A percentile compares a stretch with the other conserved stretches of the same genome.
Evolutionary conservation across 2,797 vertebrate species (phyloP).

Genomic region (Podarcis siculus): DNA sequence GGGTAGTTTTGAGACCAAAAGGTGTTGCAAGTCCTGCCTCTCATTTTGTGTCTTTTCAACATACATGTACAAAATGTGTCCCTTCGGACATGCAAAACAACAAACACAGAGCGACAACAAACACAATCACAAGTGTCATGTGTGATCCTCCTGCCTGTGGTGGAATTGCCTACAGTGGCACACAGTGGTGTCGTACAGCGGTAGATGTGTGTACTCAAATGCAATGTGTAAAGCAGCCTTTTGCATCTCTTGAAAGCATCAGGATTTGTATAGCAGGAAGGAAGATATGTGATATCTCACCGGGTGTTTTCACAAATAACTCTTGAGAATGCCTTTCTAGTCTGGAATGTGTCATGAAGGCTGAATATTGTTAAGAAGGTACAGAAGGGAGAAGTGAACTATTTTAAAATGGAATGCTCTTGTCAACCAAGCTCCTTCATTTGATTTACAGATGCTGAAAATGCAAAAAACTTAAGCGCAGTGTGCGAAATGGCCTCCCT

Average conservation of each 20-base stretch:
- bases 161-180: neutral
- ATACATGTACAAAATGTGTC: neutral
- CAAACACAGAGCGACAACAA: neutral
- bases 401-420: neutral
- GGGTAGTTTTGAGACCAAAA: neutral
- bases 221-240: neutral
- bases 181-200: neutral
- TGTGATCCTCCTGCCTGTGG: neutral
- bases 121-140: neutral
- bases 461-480: neutral
- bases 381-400: neutral
- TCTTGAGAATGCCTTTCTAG: neutral
- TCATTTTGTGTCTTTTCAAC: neutral
- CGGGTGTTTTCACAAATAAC: conserved; percentile 2
- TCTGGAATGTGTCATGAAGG: neutral
- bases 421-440: neutral
- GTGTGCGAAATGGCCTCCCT: neutral
- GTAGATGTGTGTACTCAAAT: neutral
- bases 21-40: neutral
- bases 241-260: neutral
- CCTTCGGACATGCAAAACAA: neutral
- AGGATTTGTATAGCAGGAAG: neutral
- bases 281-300: neutral
- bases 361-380: neutral
- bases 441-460: neutral